Conservation (phyloP, 2,888 invertebrate species). For the Netelia virgata region DNA sequence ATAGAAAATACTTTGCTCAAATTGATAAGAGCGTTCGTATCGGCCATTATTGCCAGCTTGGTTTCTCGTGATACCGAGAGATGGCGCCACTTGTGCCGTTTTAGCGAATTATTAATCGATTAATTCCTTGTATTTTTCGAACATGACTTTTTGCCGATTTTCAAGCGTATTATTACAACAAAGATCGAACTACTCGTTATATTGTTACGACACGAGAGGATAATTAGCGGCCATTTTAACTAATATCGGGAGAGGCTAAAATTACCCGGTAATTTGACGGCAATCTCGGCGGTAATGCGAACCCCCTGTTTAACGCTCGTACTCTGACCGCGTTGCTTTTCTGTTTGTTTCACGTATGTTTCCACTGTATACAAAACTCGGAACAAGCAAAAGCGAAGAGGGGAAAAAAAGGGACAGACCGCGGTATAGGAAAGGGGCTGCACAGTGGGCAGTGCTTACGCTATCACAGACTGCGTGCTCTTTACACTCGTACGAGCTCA, state of each 20-base stretch:
- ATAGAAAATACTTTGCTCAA: constrained; percentile 67
- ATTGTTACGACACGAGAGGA: constrained; percentile 65
- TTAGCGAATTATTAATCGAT: neutral
- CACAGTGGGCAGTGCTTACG: constrained; percentile 3
- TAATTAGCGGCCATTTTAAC: constrained; percentile 71
- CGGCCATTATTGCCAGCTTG: constrained; percentile 70
- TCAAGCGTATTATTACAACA: constrained; percentile 16
- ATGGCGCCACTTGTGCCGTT: neutral
- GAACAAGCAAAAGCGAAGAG: constrained; percentile 14
- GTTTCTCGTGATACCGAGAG: neutral
- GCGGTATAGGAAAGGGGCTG: neutral
- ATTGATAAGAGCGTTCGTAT: constrained; percentile 64
- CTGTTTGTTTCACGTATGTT: constrained; percentile 31
- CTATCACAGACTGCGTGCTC: constrained; percentile 29
- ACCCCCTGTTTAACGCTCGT: constrained; percentile 65
- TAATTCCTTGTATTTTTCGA: neutral
- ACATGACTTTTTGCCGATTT: constrained; percentile 32
- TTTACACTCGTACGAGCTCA: constrained; percentile 25
- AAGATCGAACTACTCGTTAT: constrained; percentile 50
- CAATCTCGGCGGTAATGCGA: constrained; percentile 71
- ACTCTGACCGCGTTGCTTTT: constrained; percentile 34
- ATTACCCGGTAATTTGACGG: constrained; percentile 73
- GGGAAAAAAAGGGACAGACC: constrained; percentile 11
- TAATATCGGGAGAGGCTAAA: constrained; percentile 66
- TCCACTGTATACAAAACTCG: constrained; percentile 29